Conservation (phyloP, 2,888 invertebrate genomes). For the Polydesmus complanatus region DNA sequence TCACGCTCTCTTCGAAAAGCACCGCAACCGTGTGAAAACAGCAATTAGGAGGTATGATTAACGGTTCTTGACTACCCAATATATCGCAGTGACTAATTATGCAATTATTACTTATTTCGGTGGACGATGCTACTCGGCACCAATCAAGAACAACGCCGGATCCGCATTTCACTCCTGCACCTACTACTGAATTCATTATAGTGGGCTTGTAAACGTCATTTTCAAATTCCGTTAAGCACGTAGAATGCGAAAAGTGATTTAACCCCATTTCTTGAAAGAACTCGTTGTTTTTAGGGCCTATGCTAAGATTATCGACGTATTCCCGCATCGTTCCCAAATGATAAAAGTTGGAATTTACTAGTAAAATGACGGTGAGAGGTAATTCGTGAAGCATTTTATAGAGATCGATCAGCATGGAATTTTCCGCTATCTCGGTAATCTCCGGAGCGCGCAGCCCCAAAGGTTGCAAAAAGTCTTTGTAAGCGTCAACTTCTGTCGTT, state of each 20-base stretch:
- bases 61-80: background rate
- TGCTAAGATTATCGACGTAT: constrained; percentile 19
- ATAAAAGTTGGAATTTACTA: constrained; percentile 33
- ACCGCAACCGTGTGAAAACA: constrained; percentile 23
- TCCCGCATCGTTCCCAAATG: constrained; percentile 35
- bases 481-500: constrained; percentile 35
- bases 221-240: background rate
- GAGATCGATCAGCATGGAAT: constrained; percentile 25
- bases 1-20: constrained; percentile 2
- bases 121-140: constrained; percentile 28
- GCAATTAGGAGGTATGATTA: constrained; percentile 21
- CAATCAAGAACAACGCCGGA: constrained; percentile 30
- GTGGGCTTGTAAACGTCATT: background rate
- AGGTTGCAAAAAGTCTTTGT: constrained; percentile 36
- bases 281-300: background rate
- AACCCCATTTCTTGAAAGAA: constrained; percentile 9
- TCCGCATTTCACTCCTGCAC: constrained; percentile 22
- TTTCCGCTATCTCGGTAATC: constrained; percentile 24
- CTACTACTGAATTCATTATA: constrained; percentile 29
- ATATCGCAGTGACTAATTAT: constrained; percentile 32
- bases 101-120: constrained; percentile 26
- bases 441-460: constrained; percentile 29
- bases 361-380: constrained; percentile 28
- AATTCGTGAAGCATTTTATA: constrained; percentile 27
- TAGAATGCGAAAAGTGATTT: background rate